These are phyloP conservation scores for Narcine bancroftii DNA, from an alignment of 2,113 vertebrate species.

Conservation along the genomic window DNA sequence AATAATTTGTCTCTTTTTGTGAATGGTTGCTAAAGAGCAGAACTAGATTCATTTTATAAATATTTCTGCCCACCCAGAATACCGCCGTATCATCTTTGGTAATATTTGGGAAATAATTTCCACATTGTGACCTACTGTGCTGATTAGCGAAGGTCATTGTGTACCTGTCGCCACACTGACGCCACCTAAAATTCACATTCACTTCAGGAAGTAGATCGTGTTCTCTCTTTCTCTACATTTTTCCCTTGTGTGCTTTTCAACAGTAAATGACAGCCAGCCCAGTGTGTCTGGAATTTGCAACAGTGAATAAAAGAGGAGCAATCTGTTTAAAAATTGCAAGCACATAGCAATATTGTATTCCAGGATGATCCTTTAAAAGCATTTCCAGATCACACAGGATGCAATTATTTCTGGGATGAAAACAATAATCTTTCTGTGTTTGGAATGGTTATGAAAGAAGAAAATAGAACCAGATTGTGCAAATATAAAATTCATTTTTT, in stretches of 20 bases:
- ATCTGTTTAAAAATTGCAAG: conserved; percentile 37
- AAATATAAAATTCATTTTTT: neutral
- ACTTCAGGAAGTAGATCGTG: conserved; percentile 37
- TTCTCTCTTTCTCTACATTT: conserved; percentile 36
- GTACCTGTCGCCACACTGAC: conserved; percentile 37
- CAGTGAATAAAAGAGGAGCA: conserved; percentile 17
- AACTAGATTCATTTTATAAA: neutral
- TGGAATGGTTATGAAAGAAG: neutral
- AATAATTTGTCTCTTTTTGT: conserved; percentile 30
- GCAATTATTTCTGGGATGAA: neutral
- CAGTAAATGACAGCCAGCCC: conserved; percentile 25
- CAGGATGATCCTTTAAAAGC: neutral
- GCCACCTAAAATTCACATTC: conserved; percentile 38
- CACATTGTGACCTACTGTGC: conserved; percentile 23
- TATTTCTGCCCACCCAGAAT: neutral
- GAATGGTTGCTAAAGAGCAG: conserved; percentile 11
- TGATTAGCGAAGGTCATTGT: conserved; percentile 36
- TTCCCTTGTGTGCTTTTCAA: conserved; percentile 36
- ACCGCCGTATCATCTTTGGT: conserved; percentile 8
- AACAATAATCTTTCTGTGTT: neutral
- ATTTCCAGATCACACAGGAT: conserved; percentile 29
- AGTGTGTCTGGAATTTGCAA: conserved; percentile 36
- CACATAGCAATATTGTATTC: conserved; percentile 6
- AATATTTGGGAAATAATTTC: conserved; percentile 36
- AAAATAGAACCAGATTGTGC: neutral